Evolutionary conservation across 2,113 vertebrate genomes (phyloP), one percentile per base, ranked within the genome.

Genomic region (Peromyscus leucopus): DNA sequence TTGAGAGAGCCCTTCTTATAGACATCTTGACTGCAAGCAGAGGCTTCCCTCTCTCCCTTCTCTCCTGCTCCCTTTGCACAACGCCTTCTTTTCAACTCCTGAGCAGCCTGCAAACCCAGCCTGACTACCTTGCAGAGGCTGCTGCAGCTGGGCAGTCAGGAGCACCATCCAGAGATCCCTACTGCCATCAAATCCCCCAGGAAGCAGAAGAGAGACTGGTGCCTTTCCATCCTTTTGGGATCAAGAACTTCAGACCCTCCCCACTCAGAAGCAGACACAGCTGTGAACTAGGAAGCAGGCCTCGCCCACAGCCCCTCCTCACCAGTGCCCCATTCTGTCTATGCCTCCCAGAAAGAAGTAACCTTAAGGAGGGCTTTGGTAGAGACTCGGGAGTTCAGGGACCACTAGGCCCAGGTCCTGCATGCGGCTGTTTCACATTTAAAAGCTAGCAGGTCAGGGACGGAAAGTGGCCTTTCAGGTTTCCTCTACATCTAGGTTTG

Each of bases 291-390:
- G 90, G 88, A 96, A 61, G 76, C 90, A 97, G 96, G 91, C 97
- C 97, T 98, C 42, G 28, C 80, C 96, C 96, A 97, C 90, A 91
- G 76, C 96, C 71, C 96, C 96, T 96, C 89, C 85, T 78, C 42
- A 87, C 80, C 85, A 79, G 90, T 19, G 57, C 46, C 78, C 87
- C 46, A 46, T 83, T 91, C 91, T 71, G 84, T 89, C 82, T 61
- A 36, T 67, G 95, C 75, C 72, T 95, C 57, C 28, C 26, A 8
- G 65, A 91, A 72, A 96, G 65, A 94, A 86, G 61, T 24, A 46
- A 82, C 57, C 42, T 22, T 17, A 48, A 55, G 90, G 93, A 90
- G 90, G 84, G 75, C 72, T 31, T 89, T 97, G 57, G 39, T 74
- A 96, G 72, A 86, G 82, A 7, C 67, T 94, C 76, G 65, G 91